Evolutionary conservation across 1,140 invertebrate species (phyloP).

Genomic region (Pachypeltis micranthus): DNA sequence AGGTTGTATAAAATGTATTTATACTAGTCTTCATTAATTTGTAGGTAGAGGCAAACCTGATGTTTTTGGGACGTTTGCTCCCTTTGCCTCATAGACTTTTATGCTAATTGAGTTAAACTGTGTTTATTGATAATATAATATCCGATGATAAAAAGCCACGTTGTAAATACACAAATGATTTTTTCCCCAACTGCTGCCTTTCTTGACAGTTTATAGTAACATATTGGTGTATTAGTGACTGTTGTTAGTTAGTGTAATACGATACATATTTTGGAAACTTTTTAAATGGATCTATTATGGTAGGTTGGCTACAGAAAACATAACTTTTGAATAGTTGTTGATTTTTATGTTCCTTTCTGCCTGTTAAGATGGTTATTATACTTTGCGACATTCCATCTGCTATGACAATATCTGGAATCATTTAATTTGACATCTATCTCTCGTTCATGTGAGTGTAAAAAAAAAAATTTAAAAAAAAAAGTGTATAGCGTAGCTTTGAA

Average conservation of each 20-base stretch:
- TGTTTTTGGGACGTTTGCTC: not conserved
- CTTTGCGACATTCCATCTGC: not conserved
- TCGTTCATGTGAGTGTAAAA: not conserved
- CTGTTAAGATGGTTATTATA: slow-evolving; percentile 3
- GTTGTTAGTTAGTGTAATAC: not conserved
- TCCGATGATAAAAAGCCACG: not conserved
- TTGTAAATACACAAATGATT: slow-evolving; percentile 3
- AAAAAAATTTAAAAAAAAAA: too few species aligned
- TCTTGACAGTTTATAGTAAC: slow-evolving; percentile 8
- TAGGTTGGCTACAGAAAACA: not conserved
- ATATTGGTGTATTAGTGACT: slow-evolving; percentile 5
- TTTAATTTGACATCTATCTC: not conserved
- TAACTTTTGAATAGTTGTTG: not conserved
- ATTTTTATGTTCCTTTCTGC: not conserved
- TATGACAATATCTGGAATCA: not conserved
- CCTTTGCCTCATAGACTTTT: not conserved
- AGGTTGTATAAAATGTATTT: slow-evolving; percentile 7
- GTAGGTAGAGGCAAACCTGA: not conserved
- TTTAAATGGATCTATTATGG: not conserved
- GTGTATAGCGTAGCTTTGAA: not conserved
- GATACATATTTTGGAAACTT: not conserved
- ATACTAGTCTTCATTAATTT: not conserved
- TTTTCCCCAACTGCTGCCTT: slow-evolving; percentile 5
- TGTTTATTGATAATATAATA: not conserved
- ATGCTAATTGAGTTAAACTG: not conserved